Evolutionary conservation across 2,113 vertebrate genomes (phyloP).

Genomic region (Pan troglodytes): DNA sequence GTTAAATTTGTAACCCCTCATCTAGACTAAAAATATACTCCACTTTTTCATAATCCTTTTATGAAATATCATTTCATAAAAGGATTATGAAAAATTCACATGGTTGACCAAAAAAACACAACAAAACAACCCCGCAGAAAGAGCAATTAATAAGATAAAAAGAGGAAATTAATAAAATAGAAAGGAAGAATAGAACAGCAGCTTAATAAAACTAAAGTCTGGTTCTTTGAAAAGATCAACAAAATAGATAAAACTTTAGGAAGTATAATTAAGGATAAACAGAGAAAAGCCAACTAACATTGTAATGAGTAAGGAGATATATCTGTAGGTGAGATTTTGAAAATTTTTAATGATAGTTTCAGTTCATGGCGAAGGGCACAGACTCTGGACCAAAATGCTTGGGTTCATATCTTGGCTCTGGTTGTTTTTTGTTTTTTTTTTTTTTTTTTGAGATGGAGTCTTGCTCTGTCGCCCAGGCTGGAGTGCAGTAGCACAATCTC

Average conservation of each 20-base stretch:
- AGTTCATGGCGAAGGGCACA: not conserved
- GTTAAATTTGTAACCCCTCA: not conserved
- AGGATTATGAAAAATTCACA: not conserved
- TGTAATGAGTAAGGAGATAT: not conserved
- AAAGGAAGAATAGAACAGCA: not conserved
- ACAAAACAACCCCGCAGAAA: not conserved
- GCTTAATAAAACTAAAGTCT: not conserved
- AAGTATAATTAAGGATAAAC: not conserved
- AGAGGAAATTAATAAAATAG: not conserved
- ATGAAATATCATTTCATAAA: not conserved
- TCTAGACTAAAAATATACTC: not conserved
- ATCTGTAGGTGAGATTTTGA: not conserved
- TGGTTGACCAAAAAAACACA: not conserved
- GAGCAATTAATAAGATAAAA: slow-evolving; percentile 27
- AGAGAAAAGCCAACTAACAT: not conserved
- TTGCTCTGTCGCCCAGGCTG: no score
- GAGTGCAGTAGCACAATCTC: no score
- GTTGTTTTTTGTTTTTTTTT: no score
- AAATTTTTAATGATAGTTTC: not conserved
- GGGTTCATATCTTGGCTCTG: not conserved
- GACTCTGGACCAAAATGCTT: not conserved
- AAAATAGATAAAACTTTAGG: not conserved
- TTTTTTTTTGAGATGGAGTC: no score
- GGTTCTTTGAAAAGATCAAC: not conserved
- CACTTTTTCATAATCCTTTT: not conserved